Base-by-base conservation (phyloP, 2,113 vertebrate species). In the Cyrtonyx montezumae region DNA sequence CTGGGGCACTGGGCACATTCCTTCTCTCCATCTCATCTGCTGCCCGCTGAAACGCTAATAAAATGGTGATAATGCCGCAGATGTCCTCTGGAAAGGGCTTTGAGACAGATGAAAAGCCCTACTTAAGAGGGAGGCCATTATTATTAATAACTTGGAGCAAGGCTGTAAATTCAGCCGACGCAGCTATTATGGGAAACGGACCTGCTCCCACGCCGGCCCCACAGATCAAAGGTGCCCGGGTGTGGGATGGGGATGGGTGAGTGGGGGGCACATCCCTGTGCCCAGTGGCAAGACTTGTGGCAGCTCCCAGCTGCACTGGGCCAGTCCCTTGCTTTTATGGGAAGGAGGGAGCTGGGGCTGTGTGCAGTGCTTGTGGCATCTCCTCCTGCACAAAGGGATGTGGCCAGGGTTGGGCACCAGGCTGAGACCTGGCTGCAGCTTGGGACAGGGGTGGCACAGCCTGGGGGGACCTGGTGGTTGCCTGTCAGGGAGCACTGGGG, bases 21-120 rank as follows among this genome's bases (percentile, higher is more conserved):
- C 71, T 92, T 81, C 84, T n/a, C 46, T 55, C 62, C 3, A 6
- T 80, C 65, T 90, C 83, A 1, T 70, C 80, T 90, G 9, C 83
- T 81, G 84, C 87, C 81, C 4, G 2, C 28, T 87, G 88, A 36
- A 90, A 95, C 1, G n/a, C 53, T 83, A 48, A 61, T 92, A 56
- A 91, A 61, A 91, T 14, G 91, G 89, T 91, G 94, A 82, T 94
- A 91, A 94, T 76, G 94, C 76, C 4, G 36, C 89, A 89, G 89
- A 70, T 40, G 61, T 95, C 87, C 94, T 94, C 83, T 80, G 87
- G 79, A 92, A 96, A 96, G 76, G 93, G 81, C 89, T 96, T 61
- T 25, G 93, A 94, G 93, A 82, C 90, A 93, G 94, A 93, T 94
- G 84, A 94, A 94, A 94, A 95, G 93, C 87, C 79, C 84, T 88